A percentile compares a stretch with the other conserved stretches of the same genome.
Evolutionary conservation across 1,140 invertebrate species (phyloP).

Genomic region (Philopotamus ludificatus): DNA sequence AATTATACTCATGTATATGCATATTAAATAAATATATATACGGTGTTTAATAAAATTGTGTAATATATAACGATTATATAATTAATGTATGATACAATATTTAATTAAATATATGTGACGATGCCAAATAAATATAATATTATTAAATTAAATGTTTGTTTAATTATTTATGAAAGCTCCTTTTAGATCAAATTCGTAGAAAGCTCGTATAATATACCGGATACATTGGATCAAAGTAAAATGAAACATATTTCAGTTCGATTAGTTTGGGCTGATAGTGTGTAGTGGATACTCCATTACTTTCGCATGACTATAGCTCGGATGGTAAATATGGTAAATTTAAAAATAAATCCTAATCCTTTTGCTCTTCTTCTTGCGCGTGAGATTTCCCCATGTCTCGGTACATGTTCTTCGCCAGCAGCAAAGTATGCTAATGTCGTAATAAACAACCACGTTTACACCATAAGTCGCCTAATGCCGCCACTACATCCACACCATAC

Average conservation of each 20-base stretch:
- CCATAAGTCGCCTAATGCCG: background rate
- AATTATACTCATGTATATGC: constrained; percentile 8
- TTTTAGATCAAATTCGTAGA: background rate
- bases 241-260: background rate
- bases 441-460: background rate
- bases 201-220: background rate
- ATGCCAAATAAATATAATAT: constrained; percentile 38
- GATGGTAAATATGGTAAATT: background rate
- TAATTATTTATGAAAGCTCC: background rate
- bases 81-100: constrained; percentile 14
- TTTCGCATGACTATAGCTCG: background rate
- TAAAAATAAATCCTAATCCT: background rate
- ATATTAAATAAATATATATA: background rate
- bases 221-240: background rate
- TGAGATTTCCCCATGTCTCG: no score
- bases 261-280: background rate
- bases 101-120: constrained; percentile 35
- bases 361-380: no score
- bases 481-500: background rate
- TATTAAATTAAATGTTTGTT: background rate
- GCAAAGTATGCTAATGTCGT: background rate
- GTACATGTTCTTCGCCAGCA: no score
- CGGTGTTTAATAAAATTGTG: background rate
- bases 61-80: constrained; percentile 26
- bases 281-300: background rate